A percentile compares a stretch with the other conserved stretches of the same genome.
phyloP scores from a whole-genome alignment of 2,888 invertebrate genomes.

The Apamea anceps region DNA sequence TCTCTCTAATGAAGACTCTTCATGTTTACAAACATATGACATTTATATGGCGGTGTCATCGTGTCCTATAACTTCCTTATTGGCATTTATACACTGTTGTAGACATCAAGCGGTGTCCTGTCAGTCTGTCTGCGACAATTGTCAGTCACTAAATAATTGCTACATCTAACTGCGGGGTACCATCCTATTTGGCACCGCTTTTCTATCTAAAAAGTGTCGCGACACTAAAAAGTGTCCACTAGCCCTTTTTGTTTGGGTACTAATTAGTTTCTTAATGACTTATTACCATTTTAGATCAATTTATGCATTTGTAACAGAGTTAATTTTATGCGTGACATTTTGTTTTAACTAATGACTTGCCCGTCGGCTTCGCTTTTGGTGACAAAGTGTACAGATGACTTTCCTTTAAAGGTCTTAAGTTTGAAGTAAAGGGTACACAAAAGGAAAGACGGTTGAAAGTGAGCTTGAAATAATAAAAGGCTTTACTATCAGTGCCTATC shows the following conservation, averaged over 20 bases:
- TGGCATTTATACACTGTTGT: conserved; percentile 41
- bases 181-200: conserved; percentile 45
- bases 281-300: conserved; percentile 43
- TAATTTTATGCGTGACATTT: conserved; percentile 44
- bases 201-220: conserved; percentile 13
- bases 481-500: not conserved
- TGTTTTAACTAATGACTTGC: conserved; percentile 4
- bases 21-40: conserved; percentile 36
- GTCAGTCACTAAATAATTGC: conserved; percentile 36
- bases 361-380: conserved; percentile 38
- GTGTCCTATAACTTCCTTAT: not conserved
- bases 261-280: conserved; percentile 26
- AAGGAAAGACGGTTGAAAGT: not conserved
- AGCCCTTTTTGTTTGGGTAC: not conserved
- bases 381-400: conserved; percentile 1
- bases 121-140: conserved; percentile 1
- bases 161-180: not conserved
- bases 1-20: not conserved
- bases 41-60: conserved; percentile 45
- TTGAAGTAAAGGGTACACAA: conserved; percentile 14
- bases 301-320: conserved; percentile 36
- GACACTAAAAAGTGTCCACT: not conserved
- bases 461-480: not conserved
- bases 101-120: conserved; percentile 9
- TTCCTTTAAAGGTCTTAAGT: not conserved